Evolutionary conservation across 2,888 invertebrate genomes (phyloP), one percentile per base, ranked within the genome.

Genomic region (Dugesia japonica): DNA sequence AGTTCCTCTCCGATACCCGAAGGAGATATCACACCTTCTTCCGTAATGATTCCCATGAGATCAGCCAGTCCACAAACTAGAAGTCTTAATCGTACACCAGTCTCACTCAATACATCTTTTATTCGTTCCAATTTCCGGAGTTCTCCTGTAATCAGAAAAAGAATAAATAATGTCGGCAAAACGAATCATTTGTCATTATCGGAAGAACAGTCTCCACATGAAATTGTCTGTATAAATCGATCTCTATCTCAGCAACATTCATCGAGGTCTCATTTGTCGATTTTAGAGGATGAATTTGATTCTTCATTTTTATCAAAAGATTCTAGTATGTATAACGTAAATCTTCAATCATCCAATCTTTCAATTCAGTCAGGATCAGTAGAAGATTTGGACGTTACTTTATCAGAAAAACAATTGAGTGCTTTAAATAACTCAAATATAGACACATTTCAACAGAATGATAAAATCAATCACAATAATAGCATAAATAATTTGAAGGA

Each of bases 81-180:
- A 56, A 9, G 9, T 9, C 56, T 56, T 1, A 56, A 56, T 56
- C 56, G 56, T 20, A 20, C 9, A 9, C 56, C n/a, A 56, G 56
- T 4, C 17, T 56, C 56, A 20, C 17, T 20, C 23, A 56, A 56
- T 56, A 56, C 23, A 9, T 56, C 56, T 13, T 56, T 56, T 23
- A 56, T 20, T 56, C 56, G 56, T 4, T 56, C 56, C 1, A 56
- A 56, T 56, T 56, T 56, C 17, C 56, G 56, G 23, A 56, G 56
- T 56, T 56, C 56, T 56, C 56, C 56, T 56, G 56, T 56, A 23
- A 56, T 56, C n/a, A 56, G 56, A 56, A 56, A 56, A n/a, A 4
- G 56, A 56, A n/a, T 56, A 7, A n/a, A n/a, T 56, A 20, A 4
- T 20, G 56, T 56, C 1, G 56, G 9, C 1, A 56, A 56, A 56